phyloP scores from a whole-genome alignment of 2,113 vertebrate species.

The Callospermophilus lateralis region DNA sequence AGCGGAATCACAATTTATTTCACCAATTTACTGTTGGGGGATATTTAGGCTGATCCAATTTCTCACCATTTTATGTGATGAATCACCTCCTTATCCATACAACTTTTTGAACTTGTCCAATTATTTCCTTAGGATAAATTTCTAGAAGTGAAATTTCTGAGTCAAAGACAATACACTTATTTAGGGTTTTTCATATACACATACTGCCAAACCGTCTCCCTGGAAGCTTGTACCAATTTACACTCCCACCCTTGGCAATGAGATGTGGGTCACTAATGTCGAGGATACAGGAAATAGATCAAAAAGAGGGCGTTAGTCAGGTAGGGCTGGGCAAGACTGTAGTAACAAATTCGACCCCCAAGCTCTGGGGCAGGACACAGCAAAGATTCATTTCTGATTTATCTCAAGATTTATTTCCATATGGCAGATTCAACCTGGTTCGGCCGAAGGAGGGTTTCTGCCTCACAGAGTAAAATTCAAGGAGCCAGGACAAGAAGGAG shows the following conservation, averaged over 20 bases:
- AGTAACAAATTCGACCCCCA: slow-evolving; percentile 66
- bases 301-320: not conserved
- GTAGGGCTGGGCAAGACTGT: not conserved
- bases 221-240: slow-evolving; percentile 60
- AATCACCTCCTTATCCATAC: slow-evolving; percentile 77
- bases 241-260: not conserved
- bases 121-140: slow-evolving; percentile 82
- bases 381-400: not conserved
- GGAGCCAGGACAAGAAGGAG: not conserved
- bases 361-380: not conserved
- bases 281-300: not conserved
- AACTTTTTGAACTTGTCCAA: slow-evolving; percentile 82
- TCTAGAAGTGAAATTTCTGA: slow-evolving; percentile 78
- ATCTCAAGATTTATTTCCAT: too few relatives aligned
- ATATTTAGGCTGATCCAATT: slow-evolving; percentile 82
- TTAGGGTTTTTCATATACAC: slow-evolving; percentile 59
- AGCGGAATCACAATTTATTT: slow-evolving; percentile 79
- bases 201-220: slow-evolving; percentile 40
- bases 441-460: not conserved
- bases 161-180: slow-evolving; percentile 75
- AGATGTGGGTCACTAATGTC: not conserved
- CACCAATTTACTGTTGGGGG: slow-evolving; percentile 78
- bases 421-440: not conserved
- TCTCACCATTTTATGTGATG: slow-evolving; percentile 80
- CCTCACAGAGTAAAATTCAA: not conserved